These are phyloP conservation scores for Pelobates fuscus DNA, from an alignment of 2,113 vertebrate genomes.

Conservation along the genomic window DNA sequence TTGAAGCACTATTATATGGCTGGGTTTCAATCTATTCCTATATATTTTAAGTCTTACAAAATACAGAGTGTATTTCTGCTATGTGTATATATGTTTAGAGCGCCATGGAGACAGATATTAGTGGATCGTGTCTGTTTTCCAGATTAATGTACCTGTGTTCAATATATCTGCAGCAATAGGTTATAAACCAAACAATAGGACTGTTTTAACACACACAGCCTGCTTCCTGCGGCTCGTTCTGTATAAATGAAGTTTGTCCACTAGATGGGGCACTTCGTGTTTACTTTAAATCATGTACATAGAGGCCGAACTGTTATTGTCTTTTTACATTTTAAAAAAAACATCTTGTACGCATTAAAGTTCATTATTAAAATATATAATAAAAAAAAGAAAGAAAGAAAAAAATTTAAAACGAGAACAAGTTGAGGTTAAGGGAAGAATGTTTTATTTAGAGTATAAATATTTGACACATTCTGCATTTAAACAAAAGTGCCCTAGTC, in stretches of 20 bases:
- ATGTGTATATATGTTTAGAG: slow-evolving; percentile 37
- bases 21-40: slow-evolving; percentile 58
- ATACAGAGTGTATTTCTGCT: slow-evolving; percentile 47
- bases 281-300: slow-evolving; percentile 62
- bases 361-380: background rate
- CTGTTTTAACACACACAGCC: slow-evolving; percentile 60
- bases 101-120: slow-evolving; percentile 33
- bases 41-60: slow-evolving; percentile 10
- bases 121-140: slow-evolving; percentile 59
- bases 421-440: background rate
- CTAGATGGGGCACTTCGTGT: slow-evolving; percentile 54
- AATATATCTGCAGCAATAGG: slow-evolving; percentile 70
- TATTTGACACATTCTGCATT: background rate
- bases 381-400: too few relatives aligned
- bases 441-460: background rate
- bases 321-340: background rate
- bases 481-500: background rate
- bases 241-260: background rate
- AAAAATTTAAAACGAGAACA: background rate
- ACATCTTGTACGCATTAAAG: background rate
- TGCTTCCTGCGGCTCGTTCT: slow-evolving; percentile 58
- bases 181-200: slow-evolving; percentile 66
- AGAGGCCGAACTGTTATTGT: slow-evolving; percentile 72
- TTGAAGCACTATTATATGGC: slow-evolving; percentile 57
- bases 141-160: slow-evolving; percentile 61